Evolutionary conservation across 2,888 invertebrate genomes (phyloP), one percentile per base, ranked within the genome.

Genomic region (Meghimatium bilineatum): DNA sequence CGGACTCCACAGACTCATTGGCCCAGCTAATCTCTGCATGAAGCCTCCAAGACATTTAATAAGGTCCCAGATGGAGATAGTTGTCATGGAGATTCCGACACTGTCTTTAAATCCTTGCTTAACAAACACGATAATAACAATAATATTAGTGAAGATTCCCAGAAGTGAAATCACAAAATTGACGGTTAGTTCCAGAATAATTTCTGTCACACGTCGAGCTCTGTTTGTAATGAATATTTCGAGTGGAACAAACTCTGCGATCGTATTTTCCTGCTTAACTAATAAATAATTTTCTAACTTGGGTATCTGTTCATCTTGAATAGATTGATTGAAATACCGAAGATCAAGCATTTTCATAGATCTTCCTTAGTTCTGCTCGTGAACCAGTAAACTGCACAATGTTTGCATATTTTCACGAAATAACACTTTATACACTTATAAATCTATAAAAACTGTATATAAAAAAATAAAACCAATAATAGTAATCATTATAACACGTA

Each of bases 101-200:
- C 83, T 83, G 49, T 82, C 82, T 36, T 82, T 82, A 36, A 82
- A 82, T 10, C 82, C 82, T 76, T 82, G 82, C 38, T 83, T 83
- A 1, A 38, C 52, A 66, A 83, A 83, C 10, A 83, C 83, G 20
- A 23, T 32, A 44, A 83, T 78, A 29, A 83, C 78, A 14, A 83
- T 36, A 1, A 71, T 60, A 32, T 83, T 83, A 3, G 69, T 77
- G 78, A 83, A 60, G 32, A 83, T 71, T 29, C 83, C 83, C 23
- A 83, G 32, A 17, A 77, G 38, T 1, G 77, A 49, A 60, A 78
- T 60, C 32, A 71, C 1, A 36, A 83, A 78, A n/a, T 74, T 74
- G 0, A 83, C 6, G 0, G 49, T 44, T 23, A 63, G 23, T 49
- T 83, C 83, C 29, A 83, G 10, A 67, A 77, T 67, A 23, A 77